Evolutionary conservation across 2,797 vertebrate genomes (phyloP).

Genomic region (Pangasius krempfi): DNA sequence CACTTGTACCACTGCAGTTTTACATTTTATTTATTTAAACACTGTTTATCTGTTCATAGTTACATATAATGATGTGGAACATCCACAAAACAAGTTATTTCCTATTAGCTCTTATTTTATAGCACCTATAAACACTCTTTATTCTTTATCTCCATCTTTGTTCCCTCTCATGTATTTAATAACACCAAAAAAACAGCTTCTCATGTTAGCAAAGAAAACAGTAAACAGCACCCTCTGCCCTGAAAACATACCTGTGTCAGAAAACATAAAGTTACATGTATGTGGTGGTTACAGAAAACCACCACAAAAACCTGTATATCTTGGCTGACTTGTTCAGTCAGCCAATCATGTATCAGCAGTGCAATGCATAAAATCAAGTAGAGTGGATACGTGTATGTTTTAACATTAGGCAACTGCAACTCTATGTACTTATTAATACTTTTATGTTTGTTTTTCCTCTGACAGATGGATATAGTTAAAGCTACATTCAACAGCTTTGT

Average conservation of each 20-base stretch:
- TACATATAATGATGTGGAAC: not conserved
- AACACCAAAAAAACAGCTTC: not conserved
- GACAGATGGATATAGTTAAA: slow-evolving; percentile 9
- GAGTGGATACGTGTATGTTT: not conserved
- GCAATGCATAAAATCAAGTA: not conserved
- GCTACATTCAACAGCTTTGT: not conserved
- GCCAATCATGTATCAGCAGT: not conserved
- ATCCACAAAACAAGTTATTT: no score
- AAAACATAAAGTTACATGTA: not conserved
- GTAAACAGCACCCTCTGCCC: not conserved
- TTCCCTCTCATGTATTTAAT: not conserved
- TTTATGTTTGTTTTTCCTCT: not conserved
- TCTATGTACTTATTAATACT: not conserved
- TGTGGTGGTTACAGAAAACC: not conserved
- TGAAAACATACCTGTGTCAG: not conserved
- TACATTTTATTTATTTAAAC: not conserved
- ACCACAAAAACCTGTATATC: not conserved
- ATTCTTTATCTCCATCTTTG: not conserved
- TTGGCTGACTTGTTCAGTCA: not conserved
- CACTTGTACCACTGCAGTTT: not conserved
- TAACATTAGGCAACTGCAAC: not conserved
- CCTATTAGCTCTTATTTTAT: not conserved
- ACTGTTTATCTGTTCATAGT: not conserved
- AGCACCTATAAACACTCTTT: not conserved
- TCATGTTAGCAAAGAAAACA: not conserved